These are phyloP conservation scores for Neosilurus hyrtlii DNA, from an alignment of 2,797 vertebrate genomes.

Conservation along the genomic window DNA sequence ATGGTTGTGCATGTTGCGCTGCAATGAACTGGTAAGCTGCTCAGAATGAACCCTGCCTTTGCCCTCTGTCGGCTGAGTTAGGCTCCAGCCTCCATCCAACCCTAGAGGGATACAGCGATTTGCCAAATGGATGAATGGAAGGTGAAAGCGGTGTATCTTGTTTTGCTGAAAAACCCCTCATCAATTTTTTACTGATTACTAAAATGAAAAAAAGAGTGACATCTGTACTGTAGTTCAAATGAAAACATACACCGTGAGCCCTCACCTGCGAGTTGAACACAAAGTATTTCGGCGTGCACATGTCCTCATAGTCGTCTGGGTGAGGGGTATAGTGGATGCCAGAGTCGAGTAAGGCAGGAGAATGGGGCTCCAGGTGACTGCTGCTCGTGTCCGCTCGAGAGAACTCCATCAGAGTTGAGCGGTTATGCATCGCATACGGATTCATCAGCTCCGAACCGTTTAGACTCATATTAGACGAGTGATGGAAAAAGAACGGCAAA, in stretches of 20 bases:
- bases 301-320: conserved; percentile 68
- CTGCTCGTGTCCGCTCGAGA: conserved; percentile 68
- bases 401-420: conserved; percentile 75
- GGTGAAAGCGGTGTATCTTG: no score
- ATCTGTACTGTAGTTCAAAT: not conserved
- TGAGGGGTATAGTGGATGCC: conserved; percentile 74
- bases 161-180: no score
- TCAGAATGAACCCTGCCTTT: no score
- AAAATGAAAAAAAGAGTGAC: not conserved
- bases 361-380: conserved; percentile 58
- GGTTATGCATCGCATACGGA: conserved; percentile 68
- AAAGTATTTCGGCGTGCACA: conserved; percentile 91
- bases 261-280: conserved; percentile 93
- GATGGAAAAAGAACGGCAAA: conserved; percentile 76
- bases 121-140: no score
- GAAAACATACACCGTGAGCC: not conserved
- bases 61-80: no score
- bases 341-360: conserved; percentile 58
- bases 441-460: conserved; percentile 74
- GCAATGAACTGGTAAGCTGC: no score
- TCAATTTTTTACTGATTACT: no score
- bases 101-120: no score
- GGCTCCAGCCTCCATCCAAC: no score
- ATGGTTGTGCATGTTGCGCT: no score
- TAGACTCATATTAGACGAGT: conserved; percentile 74